Base-by-base conservation (phyloP, 1,140 invertebrate species). In the Propsilocerus akamusi region DNA sequence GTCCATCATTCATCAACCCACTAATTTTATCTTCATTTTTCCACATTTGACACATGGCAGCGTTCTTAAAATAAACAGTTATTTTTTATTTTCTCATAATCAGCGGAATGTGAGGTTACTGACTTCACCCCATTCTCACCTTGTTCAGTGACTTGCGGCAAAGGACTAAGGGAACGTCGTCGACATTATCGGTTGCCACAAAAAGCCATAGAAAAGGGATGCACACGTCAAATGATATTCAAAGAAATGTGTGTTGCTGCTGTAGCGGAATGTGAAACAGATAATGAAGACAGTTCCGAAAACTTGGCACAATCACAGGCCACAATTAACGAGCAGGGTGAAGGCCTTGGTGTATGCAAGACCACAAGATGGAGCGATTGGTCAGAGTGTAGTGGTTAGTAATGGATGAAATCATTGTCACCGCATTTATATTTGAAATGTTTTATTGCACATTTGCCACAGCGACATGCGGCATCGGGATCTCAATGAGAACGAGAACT, bases 61-160 rank as follows among this genome's bases (percentile, higher is more conserved):
- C 11, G 11, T 5, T 49, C 12, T 46, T n/a, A 47, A 26, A 25
- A 30, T 51, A 25, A 6, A 12, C 10, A 14, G 23, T 51, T 51
- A 7, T 25, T 1, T 11, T 14, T 24, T 50, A 5, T 17, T 12
- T 32, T 26, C 11, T 49, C 25, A 14, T 48, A 37, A 23, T 17
- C 56, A 85, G 84, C 80, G 51, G 84, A 87, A 62, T 92, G 87
- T 63, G 74, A 70, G 5, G 81, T 85, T 6, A 76, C 75, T 2
- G 77, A 81, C 24, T 91, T 83, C 67, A 72, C 73, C 2, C 59
- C 72, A 12, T 93, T 85, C 85, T 81, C 77, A 17, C 64, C 72
- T 2, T 93, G 89, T 65, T 89, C 86, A 1, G 88, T 86, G 32
- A 77, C 73, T 12, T 93, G 89, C 64, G 89, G 90, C 12, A 92